Evolutionary conservation across 2,797 vertebrate genomes (phyloP).

Genomic region (Sandelia bainsii): DNA sequence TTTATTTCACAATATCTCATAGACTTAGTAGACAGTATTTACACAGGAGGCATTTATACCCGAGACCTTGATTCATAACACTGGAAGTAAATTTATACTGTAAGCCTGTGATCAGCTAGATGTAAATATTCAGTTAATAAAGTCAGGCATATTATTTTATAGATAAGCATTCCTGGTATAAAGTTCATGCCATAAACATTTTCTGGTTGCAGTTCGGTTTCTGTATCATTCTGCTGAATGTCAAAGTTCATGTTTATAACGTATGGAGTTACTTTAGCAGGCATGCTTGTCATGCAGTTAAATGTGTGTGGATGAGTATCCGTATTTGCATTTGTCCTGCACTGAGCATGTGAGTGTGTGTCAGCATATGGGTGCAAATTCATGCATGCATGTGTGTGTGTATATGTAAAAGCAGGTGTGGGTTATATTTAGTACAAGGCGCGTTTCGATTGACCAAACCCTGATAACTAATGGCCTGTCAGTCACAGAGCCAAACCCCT

Average conservation of each 20-base stretch:
- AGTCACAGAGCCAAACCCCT: slow-evolving; percentile 66
- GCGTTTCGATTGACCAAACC: slow-evolving; percentile 72
- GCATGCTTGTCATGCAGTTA: slow-evolving; percentile 5
- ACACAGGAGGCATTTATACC: slow-evolving; percentile 1
- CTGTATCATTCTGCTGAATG: not conserved
- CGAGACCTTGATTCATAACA: slow-evolving; percentile 3
- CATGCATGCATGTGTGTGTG: slow-evolving; percentile 7
- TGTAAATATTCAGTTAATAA: not conserved
- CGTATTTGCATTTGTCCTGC: not conserved
- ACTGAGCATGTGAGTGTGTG: not conserved
- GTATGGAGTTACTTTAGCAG: slow-evolving; percentile 6
- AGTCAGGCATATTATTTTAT: too few relatives aligned
- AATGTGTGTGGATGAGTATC: slow-evolving; percentile 2
- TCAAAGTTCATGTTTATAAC: slow-evolving; percentile 45
- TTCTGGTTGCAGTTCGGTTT: not conserved
- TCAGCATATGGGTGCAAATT: not conserved
- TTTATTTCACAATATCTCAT: slow-evolving; percentile 3
- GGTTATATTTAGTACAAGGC: slow-evolving; percentile 67
- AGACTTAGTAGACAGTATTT: not conserved
- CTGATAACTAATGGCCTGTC: slow-evolving; percentile 74
- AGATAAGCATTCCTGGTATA: too few relatives aligned
- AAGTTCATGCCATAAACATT: not conserved
- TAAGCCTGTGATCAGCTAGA: not conserved
- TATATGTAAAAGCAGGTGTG: slow-evolving; percentile 29
- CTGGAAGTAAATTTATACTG: not conserved